Evolutionary conservation across 2,113 vertebrate genomes (phyloP), one percentile per base, ranked within the genome.

Genomic region (Toxotes jaculatrix): DNA sequence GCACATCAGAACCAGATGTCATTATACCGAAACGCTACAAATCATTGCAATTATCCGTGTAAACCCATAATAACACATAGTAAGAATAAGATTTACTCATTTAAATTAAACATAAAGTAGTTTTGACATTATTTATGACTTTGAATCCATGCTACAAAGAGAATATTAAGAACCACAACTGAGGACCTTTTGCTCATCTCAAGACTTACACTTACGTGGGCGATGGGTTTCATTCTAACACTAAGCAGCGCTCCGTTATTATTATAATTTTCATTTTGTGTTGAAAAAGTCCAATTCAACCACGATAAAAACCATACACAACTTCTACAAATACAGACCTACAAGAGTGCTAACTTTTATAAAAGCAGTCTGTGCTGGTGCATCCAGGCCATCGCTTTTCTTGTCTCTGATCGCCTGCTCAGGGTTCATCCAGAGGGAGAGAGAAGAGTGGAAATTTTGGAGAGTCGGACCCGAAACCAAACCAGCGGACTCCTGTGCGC

Each of bases 361-460:
- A 72, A 87, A 78, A 76, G 87, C 76, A 63, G 85, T 43, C 31
- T 82, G 77, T 49, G 70, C 40, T 63, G 87, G 57, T 53, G 80
- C 40, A 17, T 74, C 74, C 71, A 67, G 66, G 47, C 68, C 82
- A 90, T 85, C 87, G 64, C 55, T 59, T 78, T 14, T 83, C 82
- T 70, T 87, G 77, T 70, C 64, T 88, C 68, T 85, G 77, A 91
- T 84, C 61, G 71, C 45, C 77, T 23, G 86, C 80, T 72, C 85
- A 42, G 84, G 79, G 84, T 91, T 92, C 92, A 91, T 90, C 83
- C 88, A 91, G 88, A 87, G 70, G 61, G 36, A 67, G 49, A 83
- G 31, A 74, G 19, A 66, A 74, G 72, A 64, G 56, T 23, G 34
- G 63, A 80, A 69, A 74, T 42, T 36, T 56, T 42, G 56, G 63